Evolutionary conservation across 2,113 vertebrate genomes (phyloP).

Genomic region (Tragelaphus scriptus): DNA sequence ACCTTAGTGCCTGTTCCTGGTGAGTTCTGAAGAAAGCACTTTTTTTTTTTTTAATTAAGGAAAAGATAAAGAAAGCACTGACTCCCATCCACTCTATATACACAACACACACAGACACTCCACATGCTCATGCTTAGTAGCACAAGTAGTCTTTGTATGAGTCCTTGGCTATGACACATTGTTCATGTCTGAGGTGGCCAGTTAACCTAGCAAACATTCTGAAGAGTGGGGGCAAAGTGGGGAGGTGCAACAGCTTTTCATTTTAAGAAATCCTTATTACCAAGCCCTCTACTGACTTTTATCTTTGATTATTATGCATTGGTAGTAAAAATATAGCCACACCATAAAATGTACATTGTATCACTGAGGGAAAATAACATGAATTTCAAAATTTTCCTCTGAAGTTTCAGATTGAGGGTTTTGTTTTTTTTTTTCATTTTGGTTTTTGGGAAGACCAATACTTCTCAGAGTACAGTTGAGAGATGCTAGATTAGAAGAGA

Average conservation of each 20-base stretch:
- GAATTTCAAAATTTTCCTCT: not conserved
- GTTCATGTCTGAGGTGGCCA: not conserved
- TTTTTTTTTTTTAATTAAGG: not conserved
- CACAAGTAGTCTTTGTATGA: not conserved
- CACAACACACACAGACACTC: not conserved
- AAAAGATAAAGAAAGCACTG: not conserved
- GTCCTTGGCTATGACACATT: not conserved
- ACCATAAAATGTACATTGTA: not conserved
- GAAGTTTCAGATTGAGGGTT: not conserved
- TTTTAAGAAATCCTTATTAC: not conserved
- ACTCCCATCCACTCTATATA: no score
- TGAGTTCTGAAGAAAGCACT: not conserved
- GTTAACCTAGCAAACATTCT: not conserved
- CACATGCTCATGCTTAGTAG: no score
- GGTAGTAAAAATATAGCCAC: not conserved
- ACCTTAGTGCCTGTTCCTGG: not conserved
- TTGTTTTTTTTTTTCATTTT: not conserved
- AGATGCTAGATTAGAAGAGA: conserved; percentile 19
- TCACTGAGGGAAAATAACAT: not conserved
- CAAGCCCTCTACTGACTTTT: not conserved
- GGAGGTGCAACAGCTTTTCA: not conserved
- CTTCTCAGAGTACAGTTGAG: not conserved
- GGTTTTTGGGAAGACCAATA: not conserved
- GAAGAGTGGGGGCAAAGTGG: not conserved
- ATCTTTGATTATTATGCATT: not conserved